Evolutionary conservation across 1,140 invertebrate species (phyloP).

Genomic region (Pseudomyrmex sp.): DNA sequence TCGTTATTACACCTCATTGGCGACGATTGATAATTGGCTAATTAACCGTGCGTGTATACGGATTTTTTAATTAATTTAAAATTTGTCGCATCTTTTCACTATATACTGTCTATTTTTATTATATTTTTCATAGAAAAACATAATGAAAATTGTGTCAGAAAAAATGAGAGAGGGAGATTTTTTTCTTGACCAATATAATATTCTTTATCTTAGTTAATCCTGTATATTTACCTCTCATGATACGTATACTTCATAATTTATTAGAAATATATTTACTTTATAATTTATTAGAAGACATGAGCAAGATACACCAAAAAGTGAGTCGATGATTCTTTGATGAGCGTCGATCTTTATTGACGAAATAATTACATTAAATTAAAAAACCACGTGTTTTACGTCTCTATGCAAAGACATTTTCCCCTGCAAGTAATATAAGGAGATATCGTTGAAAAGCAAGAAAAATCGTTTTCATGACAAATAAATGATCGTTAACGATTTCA

Average conservation of each 20-base stretch:
- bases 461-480: background rate
- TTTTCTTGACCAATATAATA: background rate
- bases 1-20: constrained; percentile 44
- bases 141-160: constrained; percentile 21
- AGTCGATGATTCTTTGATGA: background rate
- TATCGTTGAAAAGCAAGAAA: background rate
- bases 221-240: background rate
- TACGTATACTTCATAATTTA: background rate
- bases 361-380: constrained; percentile 5
- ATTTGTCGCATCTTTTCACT: background rate
- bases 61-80: constrained; percentile 36
- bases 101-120: background rate
- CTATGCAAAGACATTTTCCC: too few species aligned
- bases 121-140: constrained; percentile 59
- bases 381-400: too few species aligned
- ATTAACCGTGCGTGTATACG: background rate
- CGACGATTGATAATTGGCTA: constrained; percentile 38
- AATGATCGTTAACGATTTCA: constrained; percentile 18
- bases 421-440: background rate
- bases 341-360: background rate
- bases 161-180: constrained; percentile 1
- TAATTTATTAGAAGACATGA: constrained; percentile 4
- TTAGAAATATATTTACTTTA: background rate
- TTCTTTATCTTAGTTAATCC: background rate
- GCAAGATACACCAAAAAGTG: background rate